Percentiles rank a stretch among this genome's conserved stretches.
phyloP scores from a whole-genome alignment of 35 echinoderm and acorn worm genomes.

The Apostichopus parvimensis region DNA sequence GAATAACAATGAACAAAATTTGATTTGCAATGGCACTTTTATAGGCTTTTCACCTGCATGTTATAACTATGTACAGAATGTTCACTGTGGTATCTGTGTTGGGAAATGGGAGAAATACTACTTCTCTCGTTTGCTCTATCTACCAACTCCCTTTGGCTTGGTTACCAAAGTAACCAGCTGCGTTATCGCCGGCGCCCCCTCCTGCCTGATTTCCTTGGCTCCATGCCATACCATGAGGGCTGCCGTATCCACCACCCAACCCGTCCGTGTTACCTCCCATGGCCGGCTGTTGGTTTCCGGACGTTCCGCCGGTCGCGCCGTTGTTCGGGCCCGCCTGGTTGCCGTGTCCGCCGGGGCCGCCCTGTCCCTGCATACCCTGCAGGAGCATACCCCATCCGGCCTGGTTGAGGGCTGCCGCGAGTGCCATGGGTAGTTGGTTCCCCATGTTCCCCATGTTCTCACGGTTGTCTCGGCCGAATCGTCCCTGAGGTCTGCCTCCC shows the following conservation, averaged over 20 bases:
- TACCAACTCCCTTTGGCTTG: conserved; percentile 30
- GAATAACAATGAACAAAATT: too few species aligned
- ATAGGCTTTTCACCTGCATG: too few species aligned
- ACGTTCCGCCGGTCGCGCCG: background rate
- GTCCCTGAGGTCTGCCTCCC: background rate
- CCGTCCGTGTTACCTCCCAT: conserved; percentile 41
- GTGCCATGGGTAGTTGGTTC: conserved; percentile 29
- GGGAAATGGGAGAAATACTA: too few species aligned
- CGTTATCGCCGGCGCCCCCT: background rate
- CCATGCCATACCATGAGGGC: conserved; percentile 28
- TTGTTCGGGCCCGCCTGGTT: background rate
- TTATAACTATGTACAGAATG: too few species aligned
- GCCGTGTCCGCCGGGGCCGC: background rate
- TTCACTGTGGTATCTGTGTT: too few species aligned
- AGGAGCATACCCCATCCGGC: conserved; percentile 49
- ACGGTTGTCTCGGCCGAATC: background rate
- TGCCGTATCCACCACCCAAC: conserved; percentile 27
- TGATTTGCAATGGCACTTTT: too few species aligned
- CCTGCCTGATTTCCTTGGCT: conserved; percentile 28
- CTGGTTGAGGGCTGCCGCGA: conserved; percentile 46
- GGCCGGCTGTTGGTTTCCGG: background rate
- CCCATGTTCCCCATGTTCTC: conserved; percentile 20
- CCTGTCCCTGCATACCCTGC: background rate
- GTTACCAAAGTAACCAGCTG: conserved; percentile 16
- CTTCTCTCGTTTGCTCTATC: background rate